Conservation (phyloP, 2,888 invertebrate genomes). For the Morpho deidamia region DNA sequence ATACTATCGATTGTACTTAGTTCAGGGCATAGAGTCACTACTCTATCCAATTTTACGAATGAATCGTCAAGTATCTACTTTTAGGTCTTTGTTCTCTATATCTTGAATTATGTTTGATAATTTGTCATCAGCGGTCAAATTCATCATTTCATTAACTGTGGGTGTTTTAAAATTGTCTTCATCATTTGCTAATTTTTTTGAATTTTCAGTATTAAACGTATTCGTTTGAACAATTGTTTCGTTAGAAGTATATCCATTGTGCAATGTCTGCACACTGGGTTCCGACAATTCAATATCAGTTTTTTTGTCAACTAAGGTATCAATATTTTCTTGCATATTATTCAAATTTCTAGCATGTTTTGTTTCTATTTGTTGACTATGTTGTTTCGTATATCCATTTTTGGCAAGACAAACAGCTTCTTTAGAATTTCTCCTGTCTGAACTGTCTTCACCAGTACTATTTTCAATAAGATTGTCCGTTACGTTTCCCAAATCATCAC, state of each 20-base stretch:
- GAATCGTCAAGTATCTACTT: constrained; percentile 10
- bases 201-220: background rate
- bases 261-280: background rate
- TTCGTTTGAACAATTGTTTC: too few species aligned
- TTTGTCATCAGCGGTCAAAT: background rate
- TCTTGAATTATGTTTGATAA: background rate
- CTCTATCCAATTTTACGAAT: background rate
- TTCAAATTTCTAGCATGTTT: background rate
- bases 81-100: background rate
- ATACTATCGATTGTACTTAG: background rate
- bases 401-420: too few species aligned
- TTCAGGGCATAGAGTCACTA: constrained; percentile 7
- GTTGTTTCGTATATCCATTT: too few species aligned
- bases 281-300: background rate
- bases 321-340: background rate
- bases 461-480: background rate
- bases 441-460: too few species aligned
- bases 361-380: background rate
- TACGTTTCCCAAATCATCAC: background rate
- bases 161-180: background rate
- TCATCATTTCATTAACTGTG: background rate
- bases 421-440: too few species aligned
- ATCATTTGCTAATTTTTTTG: background rate
- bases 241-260: too few species aligned
- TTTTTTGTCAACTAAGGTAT: background rate